Evolutionary conservation across 2,797 vertebrate genomes (phyloP).

Genomic region (Microcaecilia unicolor): DNA sequence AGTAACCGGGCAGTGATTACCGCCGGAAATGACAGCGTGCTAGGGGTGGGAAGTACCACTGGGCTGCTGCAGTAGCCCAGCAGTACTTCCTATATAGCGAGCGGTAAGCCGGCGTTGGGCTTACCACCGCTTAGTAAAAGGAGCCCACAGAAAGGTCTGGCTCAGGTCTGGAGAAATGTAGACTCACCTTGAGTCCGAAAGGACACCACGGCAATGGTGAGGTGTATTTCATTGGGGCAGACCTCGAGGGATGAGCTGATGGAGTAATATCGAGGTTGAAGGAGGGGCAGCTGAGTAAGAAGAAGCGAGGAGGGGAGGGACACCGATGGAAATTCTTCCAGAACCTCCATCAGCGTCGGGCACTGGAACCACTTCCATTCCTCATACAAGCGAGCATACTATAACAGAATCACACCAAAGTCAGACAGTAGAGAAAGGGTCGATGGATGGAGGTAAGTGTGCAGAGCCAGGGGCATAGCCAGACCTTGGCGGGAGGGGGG

Average conservation of each 20-base stretch:
- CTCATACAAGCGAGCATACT: slow-evolving; percentile 56
- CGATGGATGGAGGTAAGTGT: too few species aligned
- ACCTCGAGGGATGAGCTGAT: slow-evolving; percentile 50
- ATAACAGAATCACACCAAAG: background rate
- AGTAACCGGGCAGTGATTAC: too few species aligned
- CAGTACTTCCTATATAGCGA: too few species aligned
- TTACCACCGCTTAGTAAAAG: too few species aligned
- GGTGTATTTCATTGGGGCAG: slow-evolving; percentile 44
- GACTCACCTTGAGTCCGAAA: slow-evolving; percentile 54
- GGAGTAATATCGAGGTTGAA: slow-evolving; percentile 64
- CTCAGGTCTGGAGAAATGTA: too few species aligned
- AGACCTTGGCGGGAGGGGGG: too few species aligned
- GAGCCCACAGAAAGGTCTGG: too few species aligned
- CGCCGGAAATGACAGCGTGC: too few species aligned
- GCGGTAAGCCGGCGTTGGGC: too few species aligned
- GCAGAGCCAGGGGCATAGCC: too few species aligned
- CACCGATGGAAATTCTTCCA: slow-evolving; percentile 55
- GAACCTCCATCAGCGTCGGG: slow-evolving; percentile 52
- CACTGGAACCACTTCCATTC: slow-evolving; percentile 64
- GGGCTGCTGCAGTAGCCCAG: too few species aligned
- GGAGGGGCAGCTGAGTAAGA: slow-evolving; percentile 60
- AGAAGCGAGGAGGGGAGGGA: slow-evolving; percentile 45
- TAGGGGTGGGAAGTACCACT: too few species aligned
- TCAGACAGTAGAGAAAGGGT: background rate
- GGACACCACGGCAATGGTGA: slow-evolving; percentile 57